Conservation (phyloP, 2,888 invertebrate species). For the Mesorhabditis spiculigera region DNA sequence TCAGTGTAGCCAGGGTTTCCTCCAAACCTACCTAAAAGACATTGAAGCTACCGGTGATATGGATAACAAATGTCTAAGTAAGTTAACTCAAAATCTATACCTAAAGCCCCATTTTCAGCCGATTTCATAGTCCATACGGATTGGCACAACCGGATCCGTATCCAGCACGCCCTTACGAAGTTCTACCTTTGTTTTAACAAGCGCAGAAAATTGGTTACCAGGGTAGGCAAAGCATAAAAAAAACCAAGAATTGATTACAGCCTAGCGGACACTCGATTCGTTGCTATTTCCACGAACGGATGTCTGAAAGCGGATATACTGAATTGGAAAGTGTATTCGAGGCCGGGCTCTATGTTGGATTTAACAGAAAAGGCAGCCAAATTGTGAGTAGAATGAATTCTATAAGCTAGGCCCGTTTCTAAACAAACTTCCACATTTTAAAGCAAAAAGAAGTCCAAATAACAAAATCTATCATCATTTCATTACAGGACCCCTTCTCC, state of each 20-base stretch:
- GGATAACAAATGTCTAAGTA: slow-evolving; percentile 25
- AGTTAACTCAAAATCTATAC: slow-evolving; percentile 9
- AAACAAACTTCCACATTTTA: not conserved
- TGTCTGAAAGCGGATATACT: slow-evolving; percentile 26
- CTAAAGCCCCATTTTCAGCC: slow-evolving; percentile 19
- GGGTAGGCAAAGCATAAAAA: slow-evolving; percentile 12
- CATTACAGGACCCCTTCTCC: slow-evolving; percentile 23
- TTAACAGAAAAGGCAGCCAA: not conserved
- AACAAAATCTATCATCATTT: too few species aligned
- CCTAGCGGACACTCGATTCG: not conserved
- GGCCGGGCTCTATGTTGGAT: slow-evolving; percentile 22
- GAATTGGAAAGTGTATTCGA: slow-evolving; percentile 25
- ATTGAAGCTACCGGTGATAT: slow-evolving; percentile 23
- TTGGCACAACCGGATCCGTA: slow-evolving; percentile 22
- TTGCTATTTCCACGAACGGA: slow-evolving; percentile 31
- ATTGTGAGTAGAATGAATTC: not conserved
- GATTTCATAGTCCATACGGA: slow-evolving; percentile 25
- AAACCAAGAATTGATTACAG: not conserved
- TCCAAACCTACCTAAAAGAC: slow-evolving; percentile 25
- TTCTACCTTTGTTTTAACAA: slow-evolving; percentile 32
- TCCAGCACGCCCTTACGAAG: slow-evolving; percentile 28
- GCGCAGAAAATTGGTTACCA: slow-evolving; percentile 13
- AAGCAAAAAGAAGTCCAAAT: not conserved
- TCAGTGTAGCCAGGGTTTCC: slow-evolving; percentile 27
- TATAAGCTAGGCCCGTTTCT: not conserved